Base-by-base conservation (phyloP, 1,140 invertebrate species). In the Lethocerus indicus region DNA sequence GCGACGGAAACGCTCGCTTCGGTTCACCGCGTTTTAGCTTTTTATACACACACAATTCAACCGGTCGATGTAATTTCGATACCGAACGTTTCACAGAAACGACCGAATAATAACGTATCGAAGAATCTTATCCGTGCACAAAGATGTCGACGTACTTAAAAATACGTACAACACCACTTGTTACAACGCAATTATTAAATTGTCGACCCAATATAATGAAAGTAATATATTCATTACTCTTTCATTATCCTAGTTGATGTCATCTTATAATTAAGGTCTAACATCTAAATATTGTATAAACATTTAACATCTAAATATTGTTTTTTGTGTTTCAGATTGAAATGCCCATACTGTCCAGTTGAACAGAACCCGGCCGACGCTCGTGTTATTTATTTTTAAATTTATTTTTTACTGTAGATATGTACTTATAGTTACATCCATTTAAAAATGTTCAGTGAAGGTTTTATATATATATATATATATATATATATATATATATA, bases 291-390 rank as follows among this genome's bases (percentile, higher is more conserved):
- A 12, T 45, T 45, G 16, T 12, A 9, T 45, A 24, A 25, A 6
- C 12, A 12, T 6, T 12, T 13, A 26, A 18, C 16, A 14, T 14
- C 12, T 18, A 26, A 14, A 23, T 32, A 61, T 59, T 60, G 60
- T 64, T 63, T 51, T 58, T 58, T 56, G 61, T 59, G 63, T 77
- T 76, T 56, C 69, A 92, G 87, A 64, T 75, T 97, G 59, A 98
- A 98, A 71, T 98, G 94, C 65, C 93, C 93, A 1, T 98, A 98
- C 64, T 98, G 94, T 61, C 94, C 94, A 5, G 79, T 94, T 60
- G 93, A 98, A 68, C 92, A 96, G 63, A 87, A 83, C 63, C 86
- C 90, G 29, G 74, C 81, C 49, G 92, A 97, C 63, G 92, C 92
- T 18, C 76, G 83, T 63, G 78, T 86, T 60, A 89, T 98, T 61